These are phyloP conservation scores for Dissostichus mawsoni DNA, from an alignment of 2,113 vertebrate species.

Conservation along the genomic window DNA sequence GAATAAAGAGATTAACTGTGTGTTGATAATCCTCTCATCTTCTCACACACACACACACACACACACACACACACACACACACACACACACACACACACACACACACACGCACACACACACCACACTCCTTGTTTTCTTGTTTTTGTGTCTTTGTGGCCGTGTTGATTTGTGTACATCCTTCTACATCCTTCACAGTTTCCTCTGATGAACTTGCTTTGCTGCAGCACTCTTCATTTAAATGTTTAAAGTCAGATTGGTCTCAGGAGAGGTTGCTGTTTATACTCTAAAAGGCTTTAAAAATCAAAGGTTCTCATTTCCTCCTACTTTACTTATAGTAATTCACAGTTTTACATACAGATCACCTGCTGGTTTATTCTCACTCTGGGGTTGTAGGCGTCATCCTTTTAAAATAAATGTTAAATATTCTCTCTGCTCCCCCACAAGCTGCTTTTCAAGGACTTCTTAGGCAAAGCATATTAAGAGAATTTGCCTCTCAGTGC, in stretches of 20 bases:
- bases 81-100: conserved; percentile 15
- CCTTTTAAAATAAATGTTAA: conserved; percentile 14
- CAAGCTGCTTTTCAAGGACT: neutral
- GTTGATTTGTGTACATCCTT: conserved; percentile 19
- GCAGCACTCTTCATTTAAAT: conserved; percentile 34
- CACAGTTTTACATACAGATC: conserved; percentile 35
- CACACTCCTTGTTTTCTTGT: neutral
- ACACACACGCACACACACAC: conserved; percentile 14
- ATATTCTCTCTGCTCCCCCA: conserved; percentile 11
- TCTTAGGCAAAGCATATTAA: neutral
- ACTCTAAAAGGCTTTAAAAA: conserved; percentile 33
- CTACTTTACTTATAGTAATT: conserved; percentile 8
- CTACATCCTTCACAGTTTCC: conserved; percentile 42
- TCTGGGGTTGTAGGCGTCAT: conserved; percentile 3
- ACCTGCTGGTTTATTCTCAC: conserved; percentile 22
- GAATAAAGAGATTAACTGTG: conserved; percentile 71
- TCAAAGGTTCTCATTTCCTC: conserved; percentile 29
- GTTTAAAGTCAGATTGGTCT: conserved; percentile 38
- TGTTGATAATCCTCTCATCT: conserved; percentile 65
- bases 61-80: conserved; percentile 12
- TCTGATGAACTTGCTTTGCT: conserved; percentile 23
- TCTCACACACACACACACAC: conserved; percentile 15
- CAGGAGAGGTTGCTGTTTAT: conserved; percentile 25
- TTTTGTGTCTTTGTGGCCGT: conserved; percentile 15
- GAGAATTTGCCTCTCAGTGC: neutral